Percentiles rank a stretch among this genome's conserved stretches.
Evolutionary conservation across 2,888 invertebrate species (phyloP).

Genomic region (Drosophila putrida): DNA sequence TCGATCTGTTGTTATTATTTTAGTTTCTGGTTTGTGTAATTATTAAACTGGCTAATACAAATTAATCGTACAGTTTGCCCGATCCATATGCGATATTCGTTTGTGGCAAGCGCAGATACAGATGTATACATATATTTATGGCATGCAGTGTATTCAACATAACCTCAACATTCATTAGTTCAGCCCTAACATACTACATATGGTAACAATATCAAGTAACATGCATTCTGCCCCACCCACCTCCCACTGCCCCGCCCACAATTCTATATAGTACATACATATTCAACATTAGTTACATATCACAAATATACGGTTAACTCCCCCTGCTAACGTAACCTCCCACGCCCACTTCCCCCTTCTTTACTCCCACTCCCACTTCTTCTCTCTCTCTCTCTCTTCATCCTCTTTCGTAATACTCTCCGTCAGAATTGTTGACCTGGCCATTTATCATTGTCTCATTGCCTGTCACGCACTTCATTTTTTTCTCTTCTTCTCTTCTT

Average conservation of each 20-base stretch:
- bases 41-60: conserved; percentile 31
- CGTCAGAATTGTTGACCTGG: neutral
- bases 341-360: neutral
- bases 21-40: neutral
- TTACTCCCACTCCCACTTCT: neutral
- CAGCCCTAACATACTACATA: conserved; percentile 4
- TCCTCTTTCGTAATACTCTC: neutral
- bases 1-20: conserved; percentile 3
- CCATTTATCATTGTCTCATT: conserved; percentile 13
- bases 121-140: conserved; percentile 1
- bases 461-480: neutral
- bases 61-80: conserved; percentile 23
- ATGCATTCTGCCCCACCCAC: conserved; percentile 8
- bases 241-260: neutral
- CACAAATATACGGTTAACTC: conserved; percentile 48
- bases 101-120: conserved; percentile 7
- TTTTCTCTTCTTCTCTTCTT: no score
- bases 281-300: conserved; percentile 61
- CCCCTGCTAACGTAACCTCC: conserved; percentile 3
- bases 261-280: conserved; percentile 43
- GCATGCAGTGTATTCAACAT: conserved; percentile 17
- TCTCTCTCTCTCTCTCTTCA: neutral
- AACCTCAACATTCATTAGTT: conserved; percentile 18
- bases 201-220: conserved; percentile 36
- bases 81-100: conserved; percentile 9